Evolutionary conservation across 2,797 vertebrate genomes (phyloP).

Genomic region (Melanogrammus aeglefinus): DNA sequence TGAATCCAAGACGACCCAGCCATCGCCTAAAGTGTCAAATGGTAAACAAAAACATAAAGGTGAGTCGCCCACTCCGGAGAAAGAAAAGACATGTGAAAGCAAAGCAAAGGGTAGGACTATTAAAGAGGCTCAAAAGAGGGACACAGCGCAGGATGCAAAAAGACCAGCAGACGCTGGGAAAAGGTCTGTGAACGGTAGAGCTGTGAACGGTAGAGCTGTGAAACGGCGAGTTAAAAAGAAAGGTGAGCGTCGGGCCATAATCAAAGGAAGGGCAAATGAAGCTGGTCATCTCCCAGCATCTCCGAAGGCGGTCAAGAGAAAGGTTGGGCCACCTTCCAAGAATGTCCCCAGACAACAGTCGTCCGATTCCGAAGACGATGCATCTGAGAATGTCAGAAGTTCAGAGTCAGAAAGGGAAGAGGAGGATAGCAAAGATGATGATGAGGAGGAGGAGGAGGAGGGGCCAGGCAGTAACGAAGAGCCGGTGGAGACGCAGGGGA

Average conservation of each 20-base stretch:
- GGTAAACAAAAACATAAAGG: constrained; percentile 29
- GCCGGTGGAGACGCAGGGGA: constrained; percentile 44
- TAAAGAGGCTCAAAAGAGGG: constrained; percentile 27
- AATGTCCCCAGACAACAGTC: constrained; percentile 29
- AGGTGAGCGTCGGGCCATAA: constrained; percentile 14
- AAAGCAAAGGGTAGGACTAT: constrained; percentile 29
- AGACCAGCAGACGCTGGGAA: constrained; percentile 33
- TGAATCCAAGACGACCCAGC: constrained; percentile 24
- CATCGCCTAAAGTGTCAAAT: constrained; percentile 13
- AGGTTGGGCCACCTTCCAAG: constrained; percentile 25
- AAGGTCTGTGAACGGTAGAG: constrained; percentile 30
- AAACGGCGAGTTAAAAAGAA: constrained; percentile 25
- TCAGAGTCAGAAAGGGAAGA: constrained; percentile 41
- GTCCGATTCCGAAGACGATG: constrained; percentile 25
- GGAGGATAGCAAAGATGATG: constrained; percentile 55
- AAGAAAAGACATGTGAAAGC: constrained; percentile 19
- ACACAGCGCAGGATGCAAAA: constrained; percentile 12
- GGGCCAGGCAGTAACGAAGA: constrained; percentile 43
- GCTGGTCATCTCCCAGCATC: constrained; percentile 26
- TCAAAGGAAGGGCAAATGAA: constrained; percentile 31
- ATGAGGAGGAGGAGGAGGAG: constrained; percentile 58
- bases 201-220: constrained; percentile 22
- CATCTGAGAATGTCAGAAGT: constrained; percentile 30
- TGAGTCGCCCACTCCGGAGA: constrained; percentile 14
- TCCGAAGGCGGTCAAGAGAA: constrained; percentile 22